Evolutionary conservation across 1,140 invertebrate species (phyloP), one percentile per base, ranked within the genome.

Genomic region (Atta cephalotes): DNA sequence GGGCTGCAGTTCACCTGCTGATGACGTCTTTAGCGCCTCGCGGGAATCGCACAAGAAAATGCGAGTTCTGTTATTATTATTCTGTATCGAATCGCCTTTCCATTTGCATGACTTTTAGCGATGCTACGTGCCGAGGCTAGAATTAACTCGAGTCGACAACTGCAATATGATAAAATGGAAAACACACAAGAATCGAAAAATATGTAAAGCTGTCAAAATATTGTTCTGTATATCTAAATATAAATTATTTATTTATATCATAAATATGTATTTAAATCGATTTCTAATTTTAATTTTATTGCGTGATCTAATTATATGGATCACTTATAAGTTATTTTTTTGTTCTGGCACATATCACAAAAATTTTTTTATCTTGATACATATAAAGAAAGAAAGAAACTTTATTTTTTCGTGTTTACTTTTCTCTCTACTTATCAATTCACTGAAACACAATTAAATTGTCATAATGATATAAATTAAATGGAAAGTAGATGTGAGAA

Each of bases 41-140:
- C 49, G 39, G 31, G 45, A 68, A 39, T 35, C 21, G 49, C 51
- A 12, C 16, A 28, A 18, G 12, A 16, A 65, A 49, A 60, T 7
- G 35, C 68, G 16, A 9, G 35, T 28, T 71, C 39, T 9, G 7
- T 45, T 45, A 45, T 9, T 35, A 35, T 35, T 35, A 35, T 39
- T 45, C 25, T 58, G 35, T 18, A 76, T 77, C 74, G 12, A 3
- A 5, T 6, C 66, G 35, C 65, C 65, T 68, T 68, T 68, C 65
- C 35, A 70, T 70, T 70, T 70, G 66, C 66, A 70, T 70, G 35
- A 70, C 66, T 70, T 51, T 70, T 70, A 70, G 39, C n/a, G 5
- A 49, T 70, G 66, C 66, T 25, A 51, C 21, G 35, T 21, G 39
- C 14, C 6, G 39, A 28, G 39, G 21, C 21, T 45, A 39, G n/a